Evolutionary conservation across 2,797 vertebrate species (phyloP).

Genomic region (Sebastes hubbsi): DNA sequence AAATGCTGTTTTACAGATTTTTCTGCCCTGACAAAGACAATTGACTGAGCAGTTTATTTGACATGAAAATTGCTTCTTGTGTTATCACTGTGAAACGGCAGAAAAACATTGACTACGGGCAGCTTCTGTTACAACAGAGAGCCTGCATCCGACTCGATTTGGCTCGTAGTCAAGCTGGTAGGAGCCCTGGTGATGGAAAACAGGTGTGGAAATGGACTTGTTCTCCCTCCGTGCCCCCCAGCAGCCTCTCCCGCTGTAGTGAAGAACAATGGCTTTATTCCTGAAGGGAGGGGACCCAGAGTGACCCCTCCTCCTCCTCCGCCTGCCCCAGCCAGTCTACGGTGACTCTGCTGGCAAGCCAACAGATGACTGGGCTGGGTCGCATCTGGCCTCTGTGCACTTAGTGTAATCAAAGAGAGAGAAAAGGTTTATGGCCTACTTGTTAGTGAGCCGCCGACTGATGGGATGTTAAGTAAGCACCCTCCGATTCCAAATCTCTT

Average conservation of each 20-base stretch:
- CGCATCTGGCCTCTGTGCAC: slow-evolving; percentile 80
- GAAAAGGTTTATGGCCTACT: slow-evolving; percentile 75
- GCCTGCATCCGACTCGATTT: neutral
- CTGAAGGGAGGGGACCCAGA: slow-evolving; percentile 50
- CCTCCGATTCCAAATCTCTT: slow-evolving; percentile 62
- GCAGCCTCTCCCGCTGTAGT: slow-evolving; percentile 63
- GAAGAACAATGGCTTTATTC: slow-evolving; percentile 77
- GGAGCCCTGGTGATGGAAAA: slow-evolving; percentile 61
- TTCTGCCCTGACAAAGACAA: neutral
- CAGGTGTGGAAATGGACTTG: slow-evolving; percentile 73
- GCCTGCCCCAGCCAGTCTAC: slow-evolving; percentile 29
- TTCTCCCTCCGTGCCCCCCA: slow-evolving; percentile 48
- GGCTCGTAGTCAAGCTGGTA: slow-evolving; percentile 48
- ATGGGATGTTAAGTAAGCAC: slow-evolving; percentile 76
- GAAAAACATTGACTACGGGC: neutral
- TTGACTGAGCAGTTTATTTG: neutral
- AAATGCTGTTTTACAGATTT: neutral
- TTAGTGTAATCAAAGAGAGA: slow-evolving; percentile 81
- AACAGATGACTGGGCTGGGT: slow-evolving; percentile 74
- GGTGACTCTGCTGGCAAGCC: slow-evolving; percentile 56
- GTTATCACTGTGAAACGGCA: neutral
- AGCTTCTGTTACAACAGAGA: neutral
- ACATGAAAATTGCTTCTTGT: neutral
- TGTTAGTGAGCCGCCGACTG: slow-evolving; percentile 73
- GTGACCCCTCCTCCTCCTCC: slow-evolving; percentile 22